Conservation (phyloP, 2,888 invertebrate species). For the Anthophora plumipes region DNA sequence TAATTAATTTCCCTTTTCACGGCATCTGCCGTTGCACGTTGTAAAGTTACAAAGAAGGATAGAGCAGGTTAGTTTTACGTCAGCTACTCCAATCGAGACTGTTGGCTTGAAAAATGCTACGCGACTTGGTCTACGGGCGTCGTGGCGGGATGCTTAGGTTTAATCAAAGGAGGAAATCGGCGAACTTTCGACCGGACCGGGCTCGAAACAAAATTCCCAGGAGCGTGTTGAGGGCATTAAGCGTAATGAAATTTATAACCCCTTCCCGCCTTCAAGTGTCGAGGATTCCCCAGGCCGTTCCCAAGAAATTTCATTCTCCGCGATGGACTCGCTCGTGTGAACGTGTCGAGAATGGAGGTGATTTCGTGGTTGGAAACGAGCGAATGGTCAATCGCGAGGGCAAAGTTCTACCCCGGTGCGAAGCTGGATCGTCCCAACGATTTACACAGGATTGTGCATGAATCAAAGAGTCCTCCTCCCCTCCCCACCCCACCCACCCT, state of each 20-base stretch:
- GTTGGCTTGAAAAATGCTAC: no score
- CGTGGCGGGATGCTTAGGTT: no score
- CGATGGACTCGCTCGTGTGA: not conserved
- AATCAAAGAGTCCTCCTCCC: conserved; percentile 19
- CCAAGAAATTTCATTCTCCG: conserved; percentile 35
- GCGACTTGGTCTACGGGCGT: no score
- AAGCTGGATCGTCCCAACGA: conserved; percentile 17
- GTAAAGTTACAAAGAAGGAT: no score
- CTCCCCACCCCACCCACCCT: no score
- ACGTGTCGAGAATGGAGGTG: conserved; percentile 15
- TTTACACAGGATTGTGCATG: conserved; percentile 22
- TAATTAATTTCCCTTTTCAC: not conserved
- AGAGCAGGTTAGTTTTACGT: no score
- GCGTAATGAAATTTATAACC: not conserved
- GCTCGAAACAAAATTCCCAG: not conserved
- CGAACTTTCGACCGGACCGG: no score
- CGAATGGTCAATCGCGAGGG: conserved; percentile 28
- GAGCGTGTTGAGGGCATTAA: not conserved
- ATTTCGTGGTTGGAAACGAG: conserved; percentile 4
- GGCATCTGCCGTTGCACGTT: not conserved
- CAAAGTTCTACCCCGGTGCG: not conserved
- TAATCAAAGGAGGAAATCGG: no score
- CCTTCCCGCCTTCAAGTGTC: not conserved
- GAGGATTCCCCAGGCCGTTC: conserved; percentile 10
- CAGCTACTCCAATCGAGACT: no score